Evolutionary conservation across 2,888 invertebrate genomes (phyloP).

Genomic region (Tipula unca): DNA sequence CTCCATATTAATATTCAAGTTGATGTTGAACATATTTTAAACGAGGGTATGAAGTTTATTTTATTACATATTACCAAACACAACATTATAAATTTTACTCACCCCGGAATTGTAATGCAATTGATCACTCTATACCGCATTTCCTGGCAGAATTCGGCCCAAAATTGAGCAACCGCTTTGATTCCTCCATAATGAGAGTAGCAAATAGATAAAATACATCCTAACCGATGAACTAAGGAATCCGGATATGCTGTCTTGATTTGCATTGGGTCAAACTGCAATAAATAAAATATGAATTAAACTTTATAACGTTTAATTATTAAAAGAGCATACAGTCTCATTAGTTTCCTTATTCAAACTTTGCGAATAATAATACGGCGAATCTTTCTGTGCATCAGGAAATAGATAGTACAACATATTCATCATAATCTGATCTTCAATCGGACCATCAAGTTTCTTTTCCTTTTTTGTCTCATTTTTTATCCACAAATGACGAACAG

Average conservation of each 20-base stretch:
- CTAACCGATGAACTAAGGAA: constrained; percentile 73
- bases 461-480: constrained; percentile 31
- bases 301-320: not conserved
- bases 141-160: constrained; percentile 90
- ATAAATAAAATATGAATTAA: constrained; percentile 25
- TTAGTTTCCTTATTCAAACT: constrained; percentile 36
- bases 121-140: constrained; percentile 86
- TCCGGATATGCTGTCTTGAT: constrained; percentile 69
- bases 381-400: constrained; percentile 72
- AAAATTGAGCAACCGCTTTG: constrained; percentile 72
- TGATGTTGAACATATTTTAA: too few relatives aligned
- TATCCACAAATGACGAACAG: constrained; percentile 32
- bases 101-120: constrained; percentile 71
- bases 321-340: constrained; percentile 44
- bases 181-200: constrained; percentile 67
- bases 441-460: constrained; percentile 54
- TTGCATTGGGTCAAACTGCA: constrained; percentile 47
- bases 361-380: constrained; percentile 45
- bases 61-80: too few relatives aligned
- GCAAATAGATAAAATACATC: constrained; percentile 63
- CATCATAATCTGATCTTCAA: constrained; percentile 59
- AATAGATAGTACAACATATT: constrained; percentile 75
- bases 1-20: too few relatives aligned
- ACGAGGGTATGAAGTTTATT: too few relatives aligned
- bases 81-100: constrained; percentile 45